phyloP scores from a whole-genome alignment of 2,113 vertebrate species.

The Phasianus colchicus region DNA sequence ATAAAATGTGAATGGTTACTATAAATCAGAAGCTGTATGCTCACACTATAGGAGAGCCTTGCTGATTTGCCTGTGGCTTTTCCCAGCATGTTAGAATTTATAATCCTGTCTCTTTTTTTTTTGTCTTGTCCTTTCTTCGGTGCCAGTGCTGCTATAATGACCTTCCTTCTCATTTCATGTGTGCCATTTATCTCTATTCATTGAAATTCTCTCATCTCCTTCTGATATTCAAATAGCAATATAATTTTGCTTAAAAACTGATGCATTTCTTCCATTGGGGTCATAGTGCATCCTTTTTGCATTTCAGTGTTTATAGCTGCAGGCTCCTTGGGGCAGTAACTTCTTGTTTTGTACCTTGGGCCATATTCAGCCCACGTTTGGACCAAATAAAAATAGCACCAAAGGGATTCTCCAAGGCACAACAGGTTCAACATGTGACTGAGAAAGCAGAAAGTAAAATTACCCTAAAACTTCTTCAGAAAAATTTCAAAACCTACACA shows the following conservation, averaged over 20 bases:
- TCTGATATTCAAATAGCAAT: neutral
- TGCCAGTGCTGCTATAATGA: neutral
- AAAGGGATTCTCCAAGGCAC: neutral
- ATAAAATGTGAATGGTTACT: neutral
- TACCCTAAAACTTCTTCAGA: neutral
- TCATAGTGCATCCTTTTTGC: neutral
- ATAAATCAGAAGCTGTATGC: neutral
- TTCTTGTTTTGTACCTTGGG: neutral
- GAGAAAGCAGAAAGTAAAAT: neutral
- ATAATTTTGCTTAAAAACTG: neutral
- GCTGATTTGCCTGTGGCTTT: neutral
- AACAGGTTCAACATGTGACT: neutral
- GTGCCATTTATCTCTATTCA: neutral
- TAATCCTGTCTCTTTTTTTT: neutral
- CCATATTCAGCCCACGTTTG: neutral
- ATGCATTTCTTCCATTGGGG: neutral
- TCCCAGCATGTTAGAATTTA: neutral
- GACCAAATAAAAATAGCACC: neutral
- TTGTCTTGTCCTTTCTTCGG: neutral
- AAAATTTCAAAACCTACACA: accelerated
- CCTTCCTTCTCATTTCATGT: neutral
- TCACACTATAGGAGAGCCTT: neutral
- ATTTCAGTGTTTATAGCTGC: neutral
- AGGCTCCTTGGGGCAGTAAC: neutral
- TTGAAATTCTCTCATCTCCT: neutral